Conservation (phyloP, 2,888 invertebrate genomes). For the Epistrophella euchroma region DNA sequence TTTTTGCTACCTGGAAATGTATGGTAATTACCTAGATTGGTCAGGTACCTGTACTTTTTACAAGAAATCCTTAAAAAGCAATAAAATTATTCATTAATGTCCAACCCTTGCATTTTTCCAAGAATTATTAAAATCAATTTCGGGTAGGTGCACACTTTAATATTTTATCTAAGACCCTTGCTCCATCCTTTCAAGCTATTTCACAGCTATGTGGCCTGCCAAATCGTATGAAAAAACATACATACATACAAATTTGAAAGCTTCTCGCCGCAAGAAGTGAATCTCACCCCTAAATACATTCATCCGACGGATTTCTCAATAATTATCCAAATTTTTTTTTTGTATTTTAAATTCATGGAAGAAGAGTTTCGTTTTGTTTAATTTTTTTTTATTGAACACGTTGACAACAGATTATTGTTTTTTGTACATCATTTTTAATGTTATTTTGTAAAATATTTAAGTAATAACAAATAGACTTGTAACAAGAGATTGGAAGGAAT, state of each 20-base stretch:
- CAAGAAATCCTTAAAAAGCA: too few relatives aligned
- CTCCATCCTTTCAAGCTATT: too few relatives aligned
- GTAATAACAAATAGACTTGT: constrained; percentile 44
- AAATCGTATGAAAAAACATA: too few relatives aligned
- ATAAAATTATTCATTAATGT: background rate
- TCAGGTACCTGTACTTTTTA: background rate
- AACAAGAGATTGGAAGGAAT: constrained; percentile 60
- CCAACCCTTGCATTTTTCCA: background rate
- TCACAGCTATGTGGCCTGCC: too few relatives aligned
- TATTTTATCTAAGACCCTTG: too few relatives aligned
- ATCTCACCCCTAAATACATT: too few relatives aligned
- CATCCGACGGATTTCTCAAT: too few relatives aligned
- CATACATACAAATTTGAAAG: too few relatives aligned
- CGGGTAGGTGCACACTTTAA: background rate
- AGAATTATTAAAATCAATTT: background rate
- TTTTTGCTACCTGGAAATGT: background rate
- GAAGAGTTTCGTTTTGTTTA: background rate
- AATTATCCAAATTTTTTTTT: too few relatives aligned
- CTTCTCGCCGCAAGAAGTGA: too few relatives aligned
- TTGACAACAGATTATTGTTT: constrained; percentile 18
- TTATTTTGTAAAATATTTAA: constrained; percentile 28
- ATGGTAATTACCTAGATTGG: background rate
- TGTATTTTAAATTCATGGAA: background rate
- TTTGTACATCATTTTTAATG: constrained; percentile 4
- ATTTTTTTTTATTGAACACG: background rate